Conservation (phyloP, 2,888 invertebrate species). For the Mesopsocus fuscifrons region DNA sequence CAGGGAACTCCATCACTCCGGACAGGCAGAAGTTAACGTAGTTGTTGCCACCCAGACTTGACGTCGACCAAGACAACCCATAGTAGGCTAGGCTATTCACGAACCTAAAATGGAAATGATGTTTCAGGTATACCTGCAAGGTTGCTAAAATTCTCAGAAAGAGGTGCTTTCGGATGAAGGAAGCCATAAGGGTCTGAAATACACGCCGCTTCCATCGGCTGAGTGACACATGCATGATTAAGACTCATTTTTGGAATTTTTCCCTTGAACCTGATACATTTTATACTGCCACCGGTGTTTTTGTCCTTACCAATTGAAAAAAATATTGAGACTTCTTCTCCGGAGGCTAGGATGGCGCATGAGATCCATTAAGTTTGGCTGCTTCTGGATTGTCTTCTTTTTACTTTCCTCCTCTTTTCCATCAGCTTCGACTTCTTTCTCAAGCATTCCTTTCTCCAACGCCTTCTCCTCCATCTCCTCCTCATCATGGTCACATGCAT, state of each 20-base stretch:
- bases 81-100: slow-evolving; percentile 61
- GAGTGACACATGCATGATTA: no score
- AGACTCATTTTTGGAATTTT: no score
- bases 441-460: slow-evolving; percentile 12
- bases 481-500: no score
- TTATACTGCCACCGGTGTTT: no score
- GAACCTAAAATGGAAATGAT: slow-evolving; percentile 29
- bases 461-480: slow-evolving; percentile 21
- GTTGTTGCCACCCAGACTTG: slow-evolving; percentile 47
- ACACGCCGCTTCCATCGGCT: no score
- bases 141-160: no score
- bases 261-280: no score
- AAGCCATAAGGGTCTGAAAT: no score
- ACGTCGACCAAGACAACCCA: slow-evolving; percentile 56
- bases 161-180: no score
- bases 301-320: slow-evolving; percentile 56
- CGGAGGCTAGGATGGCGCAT: slow-evolving; percentile 38
- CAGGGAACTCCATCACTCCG: slow-evolving; percentile 58
- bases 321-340: slow-evolving; percentile 43
- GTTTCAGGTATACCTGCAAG: background rate
- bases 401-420: slow-evolving; percentile 3
- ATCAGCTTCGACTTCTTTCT: slow-evolving; percentile 7
- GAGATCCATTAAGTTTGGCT: slow-evolving; percentile 17
- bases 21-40: slow-evolving; percentile 54
- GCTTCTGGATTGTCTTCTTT: slow-evolving; percentile 3